Evolutionary conservation across 1,140 invertebrate species (phyloP), one percentile per base, ranked within the genome.

Genomic region (Geopemphigus sp.): DNA sequence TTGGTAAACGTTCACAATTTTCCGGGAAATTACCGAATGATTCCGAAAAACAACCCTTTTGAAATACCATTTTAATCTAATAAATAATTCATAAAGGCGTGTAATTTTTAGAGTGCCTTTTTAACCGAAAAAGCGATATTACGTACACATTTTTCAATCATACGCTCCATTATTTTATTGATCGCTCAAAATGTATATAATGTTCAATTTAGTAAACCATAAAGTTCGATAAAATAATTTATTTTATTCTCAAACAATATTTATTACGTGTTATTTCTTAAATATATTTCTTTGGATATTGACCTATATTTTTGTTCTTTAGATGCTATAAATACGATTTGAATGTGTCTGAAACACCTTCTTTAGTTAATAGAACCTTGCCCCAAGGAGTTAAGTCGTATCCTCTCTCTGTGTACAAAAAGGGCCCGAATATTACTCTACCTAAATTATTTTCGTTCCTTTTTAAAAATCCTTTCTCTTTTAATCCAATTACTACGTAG

Each of bases 331-430:
- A 76, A 80, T 82, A 82, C 61, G 81, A 72, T 63, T 81, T 57
- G 61, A 82, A 83, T 19, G 80, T 78, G 68, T 82, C 66, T 19
- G 81, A 82, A 74, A 83, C 72, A 15, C 72, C 56, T 63, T 83
- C 82, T 56, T 81, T 80, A 61, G 80, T 81, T 26, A 83, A 54
- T 47, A 83, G 50, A 14, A 73, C 81, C 11, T 78, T 81, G 3
- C 82, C 82, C 82, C 81, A 83, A 50, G 82, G 82, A 24, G 82
- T 82, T 45, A 82, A 80, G 57, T 80, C 82, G 26, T 81, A 73
- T 1, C 82, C 82, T 63, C 81, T 80, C n/a, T 83, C 82, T 22
- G 82, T 81, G 26, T 83, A 83, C 10, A 82, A 82, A 54, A 73
- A 82, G 5, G 82, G 82, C 6, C 82, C 82, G 45, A 83, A 80